Evolutionary conservation across 2,888 invertebrate species (phyloP), one percentile per base, ranked within the genome.

Genomic region (Balanococcus diminutus): DNA sequence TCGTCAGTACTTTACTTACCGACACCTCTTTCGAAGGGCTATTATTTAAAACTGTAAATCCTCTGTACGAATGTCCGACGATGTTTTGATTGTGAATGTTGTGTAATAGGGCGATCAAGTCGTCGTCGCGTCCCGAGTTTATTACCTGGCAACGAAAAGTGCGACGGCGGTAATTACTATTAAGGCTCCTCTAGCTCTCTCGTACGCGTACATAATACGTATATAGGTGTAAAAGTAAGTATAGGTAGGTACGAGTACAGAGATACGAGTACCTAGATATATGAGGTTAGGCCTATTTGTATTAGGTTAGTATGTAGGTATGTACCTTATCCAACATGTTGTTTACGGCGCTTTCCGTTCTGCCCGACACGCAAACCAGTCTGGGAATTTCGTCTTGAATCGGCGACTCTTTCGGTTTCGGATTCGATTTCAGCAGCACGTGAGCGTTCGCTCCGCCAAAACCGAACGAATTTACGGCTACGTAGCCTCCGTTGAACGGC

Each of bases 371-470:
- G 39, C 93, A 91, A 83, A 96, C 92, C 56, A 97, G 90, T 88
- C 95, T 93, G 4, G 95, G 94, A 75, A 93, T 89, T 79, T 88
- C 89, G 88, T 91, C 92, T 67, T 92, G 89, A 16, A 92, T 91
- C 82, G 93, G 92, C 0, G 91, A 90, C 0, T 92, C 90, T 89
- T 93, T 94, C 6, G 93, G 93, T 89, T 94, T 94, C 0, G 94
- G 93, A 90, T 95, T 94, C 6, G 96, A 95, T 89, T 94, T 94
- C 16, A 98, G 92, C 88, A 98, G 92, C 0, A 96, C 91, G 91
- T 98, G 98, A n/a, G 96, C 97, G 91, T 98, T 98, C 72, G 97
- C 96, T 86, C 99, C 99, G 87, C 99, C 99, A 91, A 99, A 99
- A 22, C 99, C 99, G 90, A 99, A 99, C 9, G 98, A 98, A 91